A percentile compares a stretch with the other conserved stretches of the same genome.
These are phyloP conservation scores for Gadus chalcogrammus DNA, from an alignment of 2,113 vertebrate genomes.

Conservation along the genomic window DNA sequence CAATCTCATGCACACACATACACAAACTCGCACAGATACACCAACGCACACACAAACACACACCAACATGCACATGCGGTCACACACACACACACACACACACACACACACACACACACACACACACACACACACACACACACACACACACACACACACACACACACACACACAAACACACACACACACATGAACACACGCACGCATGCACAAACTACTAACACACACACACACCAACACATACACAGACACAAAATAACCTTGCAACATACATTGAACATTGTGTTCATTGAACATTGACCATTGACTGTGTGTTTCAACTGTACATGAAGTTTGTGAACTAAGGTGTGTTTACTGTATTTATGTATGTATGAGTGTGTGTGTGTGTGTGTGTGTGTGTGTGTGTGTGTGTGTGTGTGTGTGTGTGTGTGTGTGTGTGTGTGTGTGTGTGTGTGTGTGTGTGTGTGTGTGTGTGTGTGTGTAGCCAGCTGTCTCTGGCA, in stretches of 20 bases:
- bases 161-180: not conserved
- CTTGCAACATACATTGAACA: too few species aligned
- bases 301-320: too few species aligned
- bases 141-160: too few species aligned
- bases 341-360: not conserved
- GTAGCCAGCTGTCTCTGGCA: conserved; percentile 45
- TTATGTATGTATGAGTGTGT: not conserved
- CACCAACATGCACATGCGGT: not conserved
- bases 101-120: not conserved
- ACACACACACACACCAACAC: too few species aligned
- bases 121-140: conserved; percentile 1
- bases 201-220: too few species aligned
- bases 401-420: conserved; percentile 5
- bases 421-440: conserved; percentile 9
- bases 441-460: conserved; percentile 10
- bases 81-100: not conserved
- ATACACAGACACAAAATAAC: too few species aligned
- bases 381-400: conserved; percentile 5
- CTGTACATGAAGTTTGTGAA: not conserved
- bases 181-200: not conserved
- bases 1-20: not conserved
- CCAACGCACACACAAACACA: not conserved
- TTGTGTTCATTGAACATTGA: too few species aligned
- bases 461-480: conserved; percentile 10
- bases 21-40: not conserved